Percentiles rank a stretch among this genome's conserved stretches.
These are phyloP conservation scores for Desmophyllum pertusum DNA, from an alignment of 92 coral and sea anemone species.

Conservation along the genomic window DNA sequence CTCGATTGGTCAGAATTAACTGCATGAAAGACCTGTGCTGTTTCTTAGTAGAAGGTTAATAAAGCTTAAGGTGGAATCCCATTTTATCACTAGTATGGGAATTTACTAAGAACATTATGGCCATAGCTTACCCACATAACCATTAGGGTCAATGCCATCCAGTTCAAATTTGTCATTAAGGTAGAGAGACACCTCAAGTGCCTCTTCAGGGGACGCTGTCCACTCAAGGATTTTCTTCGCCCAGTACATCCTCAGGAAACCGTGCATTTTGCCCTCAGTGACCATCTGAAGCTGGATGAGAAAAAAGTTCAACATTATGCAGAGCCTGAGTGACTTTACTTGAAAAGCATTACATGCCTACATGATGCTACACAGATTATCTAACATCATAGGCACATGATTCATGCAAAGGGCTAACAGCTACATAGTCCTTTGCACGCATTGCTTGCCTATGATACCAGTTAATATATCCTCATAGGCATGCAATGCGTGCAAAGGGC, in stretches of 20 bases:
- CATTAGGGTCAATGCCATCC: conserved; percentile 88
- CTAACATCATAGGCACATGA: neutral
- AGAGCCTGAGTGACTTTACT: no score
- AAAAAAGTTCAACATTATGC: no score
- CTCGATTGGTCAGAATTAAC: no score
- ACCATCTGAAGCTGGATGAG: conserved; percentile 69
- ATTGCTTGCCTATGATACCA: no score
- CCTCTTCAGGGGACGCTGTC: conserved; percentile 77
- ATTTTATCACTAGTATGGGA: no score
- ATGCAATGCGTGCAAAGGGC: neutral
- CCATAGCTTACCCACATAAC: conserved; percentile 72
- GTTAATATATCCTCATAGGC: neutral
- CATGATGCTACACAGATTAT: no score
- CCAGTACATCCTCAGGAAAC: conserved; percentile 88
- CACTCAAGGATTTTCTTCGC: conserved; percentile 89
- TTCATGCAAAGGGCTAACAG: no score
- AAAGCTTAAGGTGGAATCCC: no score
- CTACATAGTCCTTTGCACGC: no score
- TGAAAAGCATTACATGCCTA: neutral
- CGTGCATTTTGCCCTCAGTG: conserved; percentile 81
- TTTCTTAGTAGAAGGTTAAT: no score
- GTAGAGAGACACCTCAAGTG: conserved; percentile 69
- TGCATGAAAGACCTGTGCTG: no score
- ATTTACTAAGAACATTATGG: neutral
- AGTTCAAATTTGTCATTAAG: conserved; percentile 74